Evolutionary conservation across 2,113 vertebrate genomes (phyloP), one percentile per base, ranked within the genome.

Genomic region (Notiomystis cincta): DNA sequence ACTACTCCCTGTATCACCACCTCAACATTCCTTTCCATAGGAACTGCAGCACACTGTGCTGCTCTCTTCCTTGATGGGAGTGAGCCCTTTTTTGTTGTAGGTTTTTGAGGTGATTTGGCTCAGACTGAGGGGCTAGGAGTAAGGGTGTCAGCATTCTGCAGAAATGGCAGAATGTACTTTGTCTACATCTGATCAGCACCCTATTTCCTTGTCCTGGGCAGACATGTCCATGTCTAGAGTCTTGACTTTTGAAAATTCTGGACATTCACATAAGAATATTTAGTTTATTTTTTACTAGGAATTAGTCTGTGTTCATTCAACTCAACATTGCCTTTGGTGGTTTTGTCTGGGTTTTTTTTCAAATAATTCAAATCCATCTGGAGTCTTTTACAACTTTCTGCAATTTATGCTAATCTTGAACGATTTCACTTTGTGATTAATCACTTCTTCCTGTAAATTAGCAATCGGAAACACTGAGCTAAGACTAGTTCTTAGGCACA

Each of bases 341-440:
- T 88, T 86, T 79, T 45, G 27, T 60, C 88, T 82, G 33, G 5
- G 8, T 27, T 77, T 91, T 72, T 72, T 77, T 77, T 15, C 61
- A 57, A 94, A 79, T 60, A 69, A 51, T 76, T 92, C 71, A 57
- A 57, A 82, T 77, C 82, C 58, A 85, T 82, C 75, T 88, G 90
- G 79, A 95, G 62, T 82, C 28, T 86, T 85, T 88, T 69, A 80
- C 66, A 93, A 88, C 69, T 58, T 94, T 87, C 82, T 82, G 79
- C 80, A 85, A 85, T 92, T 90, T 90, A 93, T 80, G 56, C 79
- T 90, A 72, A 76, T 93, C 82, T 93, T 45, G 58, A 82, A 80
- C 82, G 75, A 73, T 95, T 94, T 88, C 58, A 50, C 60, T 85
- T 72, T 44, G 70, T 92, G 79, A 92, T 93, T 76, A 90, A 88